A percentile compares a stretch with the other conserved stretches of the same genome.
These are phyloP conservation scores for Papilio machaon DNA, from an alignment of 1,140 invertebrate species.

Conservation along the genomic window DNA sequence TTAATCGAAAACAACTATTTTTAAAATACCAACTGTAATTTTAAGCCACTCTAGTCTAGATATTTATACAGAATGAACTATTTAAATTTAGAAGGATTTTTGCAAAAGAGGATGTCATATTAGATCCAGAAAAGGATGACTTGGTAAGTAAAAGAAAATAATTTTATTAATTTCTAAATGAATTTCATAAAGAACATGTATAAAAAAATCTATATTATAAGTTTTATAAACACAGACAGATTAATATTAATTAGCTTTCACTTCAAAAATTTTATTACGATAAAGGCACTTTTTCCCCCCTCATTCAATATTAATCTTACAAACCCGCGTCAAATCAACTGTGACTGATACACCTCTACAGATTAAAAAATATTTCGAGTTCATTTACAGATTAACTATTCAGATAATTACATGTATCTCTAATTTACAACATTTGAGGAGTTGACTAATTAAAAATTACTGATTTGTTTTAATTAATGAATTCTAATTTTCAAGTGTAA, in stretches of 20 bases:
- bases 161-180: background rate
- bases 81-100: too few species aligned
- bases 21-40: too few species aligned
- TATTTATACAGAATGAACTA: too few species aligned
- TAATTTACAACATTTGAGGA: slow-evolving; percentile 44
- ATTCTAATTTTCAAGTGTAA: slow-evolving; percentile 2
- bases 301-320: slow-evolving; percentile 57
- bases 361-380: slow-evolving; percentile 54
- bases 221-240: slow-evolving; percentile 8
- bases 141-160: too few species aligned
- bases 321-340: slow-evolving; percentile 50
- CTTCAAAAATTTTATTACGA: slow-evolving; percentile 14
- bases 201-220: background rate
- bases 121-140: background rate
- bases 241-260: slow-evolving; percentile 23
- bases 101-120: too few species aligned
- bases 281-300: slow-evolving; percentile 46
- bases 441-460: slow-evolving; percentile 38
- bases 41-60: too few species aligned
- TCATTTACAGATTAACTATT: slow-evolving; percentile 47
- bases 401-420: slow-evolving; percentile 44
- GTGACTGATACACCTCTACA: slow-evolving; percentile 51
- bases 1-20: too few species aligned
- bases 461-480: slow-evolving; percentile 36
- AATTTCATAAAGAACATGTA: slow-evolving; percentile 41